Percentiles rank a stretch among this genome's conserved stretches.
Conservation (phyloP, 2,113 vertebrate species). For the Rattus rattus region DNA sequence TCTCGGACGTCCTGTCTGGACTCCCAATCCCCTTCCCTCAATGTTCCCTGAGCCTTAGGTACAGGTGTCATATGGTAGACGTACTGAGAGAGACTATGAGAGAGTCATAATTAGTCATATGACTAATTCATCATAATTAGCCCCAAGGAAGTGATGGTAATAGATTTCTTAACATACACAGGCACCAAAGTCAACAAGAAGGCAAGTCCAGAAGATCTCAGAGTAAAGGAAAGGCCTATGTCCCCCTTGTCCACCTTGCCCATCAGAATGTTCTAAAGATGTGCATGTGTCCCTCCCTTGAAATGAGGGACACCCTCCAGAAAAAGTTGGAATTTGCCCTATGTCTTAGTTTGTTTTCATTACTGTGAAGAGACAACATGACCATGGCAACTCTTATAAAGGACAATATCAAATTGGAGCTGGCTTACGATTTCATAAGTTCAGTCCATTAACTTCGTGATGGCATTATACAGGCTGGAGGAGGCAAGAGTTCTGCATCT, state of each 20-base stretch:
- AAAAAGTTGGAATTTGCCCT: background rate
- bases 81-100: background rate
- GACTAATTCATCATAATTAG: background rate
- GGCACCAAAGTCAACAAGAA: slow-evolving; percentile 1
- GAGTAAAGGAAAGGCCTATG: background rate
- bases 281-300: background rate
- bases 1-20: no score
- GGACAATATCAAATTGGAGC: no score
- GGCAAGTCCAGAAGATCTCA: background rate
- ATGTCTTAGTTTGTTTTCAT: no score
- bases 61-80: background rate
- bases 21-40: background rate
- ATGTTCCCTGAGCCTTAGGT: background rate
- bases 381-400: no score
- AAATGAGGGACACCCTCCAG: background rate
- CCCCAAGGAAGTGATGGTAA: background rate
- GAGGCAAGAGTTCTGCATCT: no score
- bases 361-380: no score
- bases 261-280: background rate
- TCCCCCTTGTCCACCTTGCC: background rate
- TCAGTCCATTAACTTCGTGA: no score
- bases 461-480: no score
- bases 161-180: background rate
- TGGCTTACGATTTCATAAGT: no score
- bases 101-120: background rate